Base-by-base conservation (phyloP, 2,888 invertebrate genomes). In the Tipula vernalis region DNA sequence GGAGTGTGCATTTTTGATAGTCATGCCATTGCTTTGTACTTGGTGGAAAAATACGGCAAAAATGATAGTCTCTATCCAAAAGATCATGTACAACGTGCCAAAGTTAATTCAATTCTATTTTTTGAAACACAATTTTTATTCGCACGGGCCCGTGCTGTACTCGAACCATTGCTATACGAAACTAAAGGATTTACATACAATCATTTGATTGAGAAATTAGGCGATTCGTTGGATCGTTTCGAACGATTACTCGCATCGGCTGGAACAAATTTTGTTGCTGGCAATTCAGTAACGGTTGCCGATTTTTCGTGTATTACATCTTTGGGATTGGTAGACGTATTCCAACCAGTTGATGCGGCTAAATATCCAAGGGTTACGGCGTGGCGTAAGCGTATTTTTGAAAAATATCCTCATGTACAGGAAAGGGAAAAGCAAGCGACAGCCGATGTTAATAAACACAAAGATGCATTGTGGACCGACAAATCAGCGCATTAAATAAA, bases 281-380 rank as follows among this genome's bases (percentile, higher is more conserved):
- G 84, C 5, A n/a, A 84, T 39, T 39, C 36, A 6, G 5, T 84
- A 13, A 39, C 84, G 4, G n/a, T 84, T 39, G 84, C 84, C n/a
- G 84, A 84, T 39, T 39, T 84, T 39, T 84, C 84, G 84, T 84
- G 84, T 39, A 39, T 84, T 15, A 6, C 84, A 39, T 84, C 84
- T 13, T 84, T 84, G 39, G n/a, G 41, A 4, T 13, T 41, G 5
- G 2, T 84, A 1, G 41, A 84, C 5, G 0, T n/a, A 2, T 15
- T 36, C 18, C 39, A 90, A 1, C 90, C 91, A 28, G 87, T 92
- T 8, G 90, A 92, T 86, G 88, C 86, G 12, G 88, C 88, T 4
- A 90, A 89, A 89, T 90, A 89, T 87, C 90, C 90, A n/a, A 89
- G 89, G 87, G 87, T 90, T 51, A 89, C 89, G 18, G 89, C 89